phyloP scores from a whole-genome alignment of 2,113 vertebrate species.

The Podarcis cretensis region DNA sequence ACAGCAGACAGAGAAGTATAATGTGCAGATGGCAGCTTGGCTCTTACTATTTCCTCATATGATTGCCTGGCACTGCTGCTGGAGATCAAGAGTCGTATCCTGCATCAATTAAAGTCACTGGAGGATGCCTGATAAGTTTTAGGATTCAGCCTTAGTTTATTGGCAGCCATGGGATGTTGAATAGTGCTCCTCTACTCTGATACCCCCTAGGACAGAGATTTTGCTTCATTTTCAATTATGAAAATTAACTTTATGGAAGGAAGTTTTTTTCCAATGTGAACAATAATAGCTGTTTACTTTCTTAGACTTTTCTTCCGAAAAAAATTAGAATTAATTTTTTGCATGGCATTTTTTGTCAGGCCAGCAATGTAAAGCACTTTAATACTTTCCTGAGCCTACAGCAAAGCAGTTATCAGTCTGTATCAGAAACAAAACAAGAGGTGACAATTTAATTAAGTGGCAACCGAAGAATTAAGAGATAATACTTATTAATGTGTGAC shows the following conservation, averaged over 20 bases:
- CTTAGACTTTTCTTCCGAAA: constrained; percentile 24
- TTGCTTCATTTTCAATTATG: constrained; percentile 30
- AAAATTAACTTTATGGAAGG: constrained; percentile 60
- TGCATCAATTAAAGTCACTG: not conserved
- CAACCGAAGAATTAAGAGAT: constrained; percentile 65
- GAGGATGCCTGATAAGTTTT: not conserved
- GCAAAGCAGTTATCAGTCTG: constrained; percentile 20
- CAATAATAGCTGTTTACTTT: constrained; percentile 42
- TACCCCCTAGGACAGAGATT: constrained; percentile 43
- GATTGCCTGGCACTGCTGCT: constrained; percentile 1
- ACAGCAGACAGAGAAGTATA: not conserved
- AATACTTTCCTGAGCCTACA: constrained; percentile 60
- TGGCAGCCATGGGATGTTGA: not conserved
- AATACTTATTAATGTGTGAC: constrained; percentile 42
- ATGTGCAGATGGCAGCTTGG: not conserved
- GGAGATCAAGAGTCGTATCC: not conserved
- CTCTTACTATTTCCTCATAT: not conserved
- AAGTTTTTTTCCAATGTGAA: constrained; percentile 16
- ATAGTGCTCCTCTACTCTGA: constrained; percentile 47
- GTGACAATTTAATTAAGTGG: constrained; percentile 66
- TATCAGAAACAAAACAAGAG: constrained; percentile 34
- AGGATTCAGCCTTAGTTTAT: not conserved
- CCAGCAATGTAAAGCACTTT: constrained; percentile 60
- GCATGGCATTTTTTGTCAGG: constrained; percentile 50
- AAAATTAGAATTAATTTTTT: constrained; percentile 49